Conservation (phyloP, 2,888 invertebrate species). For the Cynaeus angustus region DNA sequence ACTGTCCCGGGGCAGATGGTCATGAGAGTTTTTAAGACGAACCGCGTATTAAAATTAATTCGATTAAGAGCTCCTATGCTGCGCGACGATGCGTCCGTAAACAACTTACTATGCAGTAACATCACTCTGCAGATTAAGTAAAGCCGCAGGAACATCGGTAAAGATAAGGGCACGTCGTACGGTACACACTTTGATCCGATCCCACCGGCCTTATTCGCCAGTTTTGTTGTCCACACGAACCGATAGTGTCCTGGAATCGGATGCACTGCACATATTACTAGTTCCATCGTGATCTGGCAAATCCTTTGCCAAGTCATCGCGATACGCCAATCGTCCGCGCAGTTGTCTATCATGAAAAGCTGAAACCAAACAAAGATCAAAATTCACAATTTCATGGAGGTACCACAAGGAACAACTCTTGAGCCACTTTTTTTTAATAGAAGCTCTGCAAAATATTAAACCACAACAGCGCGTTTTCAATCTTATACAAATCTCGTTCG, state of each 20-base stretch:
- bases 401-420: neutral
- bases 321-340: constrained; percentile 99
- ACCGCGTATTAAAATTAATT: constrained; percentile 98
- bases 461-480: neutral
- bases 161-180: constrained; percentile 96
- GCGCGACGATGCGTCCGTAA: constrained; percentile 99
- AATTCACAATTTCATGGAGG: neutral
- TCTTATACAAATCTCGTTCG: no score
- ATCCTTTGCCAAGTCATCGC: constrained; percentile 99
- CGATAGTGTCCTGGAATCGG: constrained; percentile 97
- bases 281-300: constrained; percentile 92
- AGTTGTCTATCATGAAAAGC: constrained; percentile 99
- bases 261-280: constrained; percentile 97
- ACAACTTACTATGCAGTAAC: constrained; percentile 99
- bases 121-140: constrained; percentile 99
- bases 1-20: constrained; percentile 99
- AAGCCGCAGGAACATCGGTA: constrained; percentile 99
- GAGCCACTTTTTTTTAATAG: no score
- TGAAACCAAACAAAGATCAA: constrained; percentile 73
- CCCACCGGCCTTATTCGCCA: constrained; percentile 86
- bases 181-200: constrained; percentile 83
- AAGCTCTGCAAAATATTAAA: neutral
- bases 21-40: constrained; percentile 94
- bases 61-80: constrained; percentile 98
- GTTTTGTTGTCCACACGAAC: constrained; percentile 96